Base-by-base conservation (phyloP, 2,888 invertebrate genomes). In the Loripinus fragilis region DNA sequence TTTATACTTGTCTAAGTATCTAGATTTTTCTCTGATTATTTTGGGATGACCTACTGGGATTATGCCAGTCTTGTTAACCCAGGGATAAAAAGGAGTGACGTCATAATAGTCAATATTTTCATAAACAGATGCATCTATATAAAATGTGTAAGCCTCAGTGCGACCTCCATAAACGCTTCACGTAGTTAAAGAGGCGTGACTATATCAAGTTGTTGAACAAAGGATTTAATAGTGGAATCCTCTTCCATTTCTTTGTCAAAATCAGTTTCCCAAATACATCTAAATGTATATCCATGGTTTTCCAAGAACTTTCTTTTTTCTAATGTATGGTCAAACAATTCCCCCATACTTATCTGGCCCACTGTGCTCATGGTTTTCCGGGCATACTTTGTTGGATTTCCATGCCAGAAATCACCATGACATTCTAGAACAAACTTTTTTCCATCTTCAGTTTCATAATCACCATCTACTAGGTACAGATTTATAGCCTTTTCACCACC, bases 151-250 rank as follows among this genome's bases (percentile, higher is more conserved):
- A 8, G 86, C 86, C 64, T 87, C 85, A 1, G 86, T 87, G 0
- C 60, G 33, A 1, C 90, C 89, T 3, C 90, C 89, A 76, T 72
- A 71, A 91, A 89, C 10, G 87, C 86, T 70, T 89, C 88, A 48
- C 38, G 38, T 10, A 88, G 87, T 30, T 87, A 55, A n/a, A 89
- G 25, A 8, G 81, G 80, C 1, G 79, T 75, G 30, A 60, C 33
- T 2, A 86, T 52, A 20, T 86, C 69, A 5, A 81, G 41, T 17
- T 42, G 12, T 15, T 74, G 52, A 0, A 83, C 65, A 60, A 80
- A 87, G 3, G 30, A 0, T 45, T 75, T 75, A 65, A 89, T 28
- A 17, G 71, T 64, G 0, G 20, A 30, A 67, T 83, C 50, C 0
- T 66, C 33, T 48, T 86, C 81, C 15, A 83, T 28, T 65, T 80